Evolutionary conservation across 2,888 invertebrate genomes (phyloP).

Genomic region (Amblyjoppa fuscipennis): DNA sequence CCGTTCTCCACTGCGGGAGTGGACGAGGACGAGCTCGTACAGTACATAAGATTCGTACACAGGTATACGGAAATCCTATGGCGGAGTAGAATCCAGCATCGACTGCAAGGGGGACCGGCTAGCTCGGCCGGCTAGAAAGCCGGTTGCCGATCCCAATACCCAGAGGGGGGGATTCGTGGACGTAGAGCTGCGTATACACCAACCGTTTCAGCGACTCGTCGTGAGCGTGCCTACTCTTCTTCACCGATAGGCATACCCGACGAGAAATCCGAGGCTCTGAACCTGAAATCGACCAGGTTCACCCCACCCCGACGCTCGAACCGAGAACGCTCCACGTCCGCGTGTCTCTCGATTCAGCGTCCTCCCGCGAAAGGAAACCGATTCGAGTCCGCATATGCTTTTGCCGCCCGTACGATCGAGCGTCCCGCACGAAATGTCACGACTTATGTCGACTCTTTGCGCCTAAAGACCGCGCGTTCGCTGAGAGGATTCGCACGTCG

Average conservation of each 20-base stretch:
- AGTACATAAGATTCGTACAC: conserved; percentile 33
- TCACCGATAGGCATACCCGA: conserved; percentile 25
- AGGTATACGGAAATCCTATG: conserved; percentile 37
- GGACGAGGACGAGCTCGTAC: conserved; percentile 52
- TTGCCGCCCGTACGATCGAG: not conserved
- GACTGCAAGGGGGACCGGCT: conserved; percentile 52
- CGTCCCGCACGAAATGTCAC: not conserved
- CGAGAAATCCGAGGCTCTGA: conserved; percentile 49
- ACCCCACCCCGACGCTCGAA: conserved; percentile 78
- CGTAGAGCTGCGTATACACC: conserved; percentile 27
- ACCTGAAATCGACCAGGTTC: conserved; percentile 60
- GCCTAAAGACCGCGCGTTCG: not conserved
- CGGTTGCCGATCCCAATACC: conserved; percentile 82
- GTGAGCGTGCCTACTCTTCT: conserved; percentile 54
- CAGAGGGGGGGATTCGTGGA: conserved; percentile 23
- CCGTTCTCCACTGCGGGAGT: not conserved
- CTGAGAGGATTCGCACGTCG: not conserved
- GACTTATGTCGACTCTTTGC: not conserved
- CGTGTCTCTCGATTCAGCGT: conserved; percentile 76
- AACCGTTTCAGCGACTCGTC: conserved; percentile 34
- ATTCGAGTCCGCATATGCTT: conserved; percentile 66
- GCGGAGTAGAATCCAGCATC: conserved; percentile 37
- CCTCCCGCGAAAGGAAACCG: conserved; percentile 76
- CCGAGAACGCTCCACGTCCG: not conserved
- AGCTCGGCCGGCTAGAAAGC: conserved; percentile 78